Evolutionary conservation across 2,888 invertebrate species (phyloP).

Genomic region (Drosophila peninsularis): DNA sequence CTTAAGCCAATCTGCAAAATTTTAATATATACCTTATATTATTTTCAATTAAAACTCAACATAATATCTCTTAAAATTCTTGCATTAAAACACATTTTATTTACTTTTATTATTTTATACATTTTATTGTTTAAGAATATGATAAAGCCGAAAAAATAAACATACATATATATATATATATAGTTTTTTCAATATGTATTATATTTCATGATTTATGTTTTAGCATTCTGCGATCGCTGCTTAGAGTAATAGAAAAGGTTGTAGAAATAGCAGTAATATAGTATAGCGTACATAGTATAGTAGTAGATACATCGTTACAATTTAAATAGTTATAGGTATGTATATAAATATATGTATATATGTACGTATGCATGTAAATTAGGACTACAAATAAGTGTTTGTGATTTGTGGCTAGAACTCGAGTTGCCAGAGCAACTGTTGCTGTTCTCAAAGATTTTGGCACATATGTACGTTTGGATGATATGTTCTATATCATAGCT

Average conservation of each 20-base stretch:
- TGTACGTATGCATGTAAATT: slow-evolving; percentile 37
- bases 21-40: too few relatives aligned
- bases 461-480: slow-evolving; percentile 48
- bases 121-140: not conserved
- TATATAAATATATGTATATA: slow-evolving; percentile 6
- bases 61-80: not conserved
- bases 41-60: not conserved
- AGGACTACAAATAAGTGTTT: slow-evolving; percentile 55
- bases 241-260: slow-evolving; percentile 55
- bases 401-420: slow-evolving; percentile 28
- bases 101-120: not conserved
- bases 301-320: slow-evolving; percentile 54
- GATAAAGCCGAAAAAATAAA: not conserved
- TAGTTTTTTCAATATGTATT: slow-evolving; percentile 14
- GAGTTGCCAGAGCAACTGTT: slow-evolving; percentile 22
- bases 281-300: slow-evolving; percentile 18
- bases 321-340: slow-evolving; percentile 46
- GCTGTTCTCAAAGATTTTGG: slow-evolving; percentile 60
- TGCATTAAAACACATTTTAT: not conserved
- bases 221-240: slow-evolving; percentile 37
- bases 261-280: slow-evolving; percentile 37
- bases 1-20: too few relatives aligned
- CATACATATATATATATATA: not conserved
- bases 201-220: slow-evolving; percentile 49
- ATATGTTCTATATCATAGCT: slow-evolving; percentile 31